A percentile compares a stretch with the other conserved stretches of the same genome.
Evolutionary conservation across 2,888 invertebrate species (phyloP).

Genomic region (Cyaniris semiargus): DNA sequence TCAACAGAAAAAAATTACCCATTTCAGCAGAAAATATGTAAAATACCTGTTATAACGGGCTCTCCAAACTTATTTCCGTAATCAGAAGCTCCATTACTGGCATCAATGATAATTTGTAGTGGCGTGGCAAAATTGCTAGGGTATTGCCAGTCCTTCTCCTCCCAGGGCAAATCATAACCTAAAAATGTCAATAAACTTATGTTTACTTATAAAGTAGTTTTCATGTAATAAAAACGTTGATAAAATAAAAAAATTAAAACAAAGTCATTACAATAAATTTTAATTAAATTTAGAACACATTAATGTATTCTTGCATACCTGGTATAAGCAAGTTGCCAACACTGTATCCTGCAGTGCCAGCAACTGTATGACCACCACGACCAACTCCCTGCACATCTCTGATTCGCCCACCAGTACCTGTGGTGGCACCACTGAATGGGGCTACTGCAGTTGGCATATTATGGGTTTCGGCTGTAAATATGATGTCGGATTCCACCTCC

Average conservation of each 20-base stretch:
- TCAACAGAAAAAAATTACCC: not conserved
- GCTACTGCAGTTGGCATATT: constrained; percentile 99
- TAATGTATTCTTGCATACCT: constrained; percentile 71
- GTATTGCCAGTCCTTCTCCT: constrained; percentile 86
- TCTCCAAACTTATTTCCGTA: constrained; percentile 99
- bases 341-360: constrained; percentile 97
- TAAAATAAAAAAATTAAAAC: too few relatives aligned
- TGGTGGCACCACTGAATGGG: constrained; percentile 98
- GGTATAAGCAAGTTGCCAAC: constrained; percentile 96
- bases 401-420: constrained; percentile 97
- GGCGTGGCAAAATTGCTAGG: constrained; percentile 95
- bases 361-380: constrained; percentile 95
- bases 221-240: too few relatives aligned
- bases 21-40: not conserved
- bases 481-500: constrained; percentile 88
- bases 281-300: too few relatives aligned
- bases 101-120: constrained; percentile 94
- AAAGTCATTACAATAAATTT: too few relatives aligned
- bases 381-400: constrained; percentile 98
- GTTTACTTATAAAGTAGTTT: too few relatives aligned
- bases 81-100: constrained; percentile 98
- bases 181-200: constrained; percentile 33
- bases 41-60: constrained; percentile 86
- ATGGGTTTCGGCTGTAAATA: constrained; percentile 99
- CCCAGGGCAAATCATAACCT: constrained; percentile 95